Conservation (phyloP, 2,113 vertebrate species). For the Struthio camelus region DNA sequence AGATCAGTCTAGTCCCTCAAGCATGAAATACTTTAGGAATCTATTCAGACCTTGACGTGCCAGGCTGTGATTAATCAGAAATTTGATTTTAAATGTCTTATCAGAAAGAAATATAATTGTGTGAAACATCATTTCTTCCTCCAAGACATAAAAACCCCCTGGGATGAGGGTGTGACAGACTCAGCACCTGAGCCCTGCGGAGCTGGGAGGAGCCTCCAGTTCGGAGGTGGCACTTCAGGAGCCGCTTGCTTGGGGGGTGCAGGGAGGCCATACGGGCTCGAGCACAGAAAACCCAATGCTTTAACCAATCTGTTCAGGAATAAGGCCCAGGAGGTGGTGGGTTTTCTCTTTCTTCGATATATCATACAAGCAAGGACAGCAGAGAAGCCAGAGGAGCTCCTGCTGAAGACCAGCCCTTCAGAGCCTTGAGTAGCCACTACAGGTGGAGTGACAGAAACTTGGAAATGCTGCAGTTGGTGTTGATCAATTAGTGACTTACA, state of each 20-base stretch:
- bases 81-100: neutral
- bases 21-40: neutral
- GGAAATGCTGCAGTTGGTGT: too few species aligned
- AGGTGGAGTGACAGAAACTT: neutral
- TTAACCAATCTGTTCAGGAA: neutral
- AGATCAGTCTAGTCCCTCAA: neutral
- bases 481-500: neutral
- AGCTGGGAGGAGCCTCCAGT: neutral
- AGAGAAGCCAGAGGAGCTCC: neutral
- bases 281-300: rapidly evolving
- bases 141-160: neutral
- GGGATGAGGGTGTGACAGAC: neutral
- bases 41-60: neutral
- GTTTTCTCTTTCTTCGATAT: neutral
- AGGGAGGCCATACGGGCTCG: neutral
- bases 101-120: neutral
- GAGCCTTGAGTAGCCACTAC: neutral
- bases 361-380: neutral
- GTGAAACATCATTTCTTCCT: neutral
- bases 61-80: neutral
- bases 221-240: too few species aligned
- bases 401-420: neutral
- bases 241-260: too few species aligned
- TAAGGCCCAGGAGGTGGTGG: neutral
- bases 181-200: neutral